Conservation (phyloP, 2,888 invertebrate genomes). For the Horisme vitalbata region DNA sequence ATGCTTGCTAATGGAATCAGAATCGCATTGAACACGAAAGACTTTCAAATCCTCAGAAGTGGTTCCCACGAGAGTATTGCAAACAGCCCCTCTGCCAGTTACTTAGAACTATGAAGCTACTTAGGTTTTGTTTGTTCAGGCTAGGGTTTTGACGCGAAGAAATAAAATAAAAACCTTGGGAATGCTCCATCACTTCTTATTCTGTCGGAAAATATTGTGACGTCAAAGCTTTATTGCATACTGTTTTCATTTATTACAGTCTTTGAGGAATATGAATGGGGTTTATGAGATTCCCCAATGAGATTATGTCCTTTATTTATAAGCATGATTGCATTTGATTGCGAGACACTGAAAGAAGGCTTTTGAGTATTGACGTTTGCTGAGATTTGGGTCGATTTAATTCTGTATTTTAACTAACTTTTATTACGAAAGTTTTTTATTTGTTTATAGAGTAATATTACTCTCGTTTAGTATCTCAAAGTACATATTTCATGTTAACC, state of each 20-base stretch:
- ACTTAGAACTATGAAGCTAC: conserved; percentile 7
- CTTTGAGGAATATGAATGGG: neutral
- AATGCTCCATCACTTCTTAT: no score
- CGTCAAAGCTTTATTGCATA: conserved; percentile 1
- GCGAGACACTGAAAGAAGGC: no score
- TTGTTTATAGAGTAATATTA: no score
- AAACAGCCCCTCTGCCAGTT: conserved; percentile 44
- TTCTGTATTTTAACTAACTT: no score
- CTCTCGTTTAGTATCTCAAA: no score
- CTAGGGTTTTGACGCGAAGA: conserved; percentile 9
- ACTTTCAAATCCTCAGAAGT: conserved; percentile 46
- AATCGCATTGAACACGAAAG: conserved; percentile 26
- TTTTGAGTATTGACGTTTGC: no score
- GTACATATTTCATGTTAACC: no score
- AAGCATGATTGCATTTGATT: no score
- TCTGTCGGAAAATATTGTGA: neutral
- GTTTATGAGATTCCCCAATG: neutral
- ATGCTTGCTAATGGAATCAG: neutral
- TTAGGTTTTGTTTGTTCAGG: conserved; percentile 15
- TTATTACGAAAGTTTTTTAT: no score
- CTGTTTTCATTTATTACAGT: conserved; percentile 7
- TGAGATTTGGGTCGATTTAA: no score
- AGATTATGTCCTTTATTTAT: neutral
- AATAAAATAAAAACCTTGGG: no score
- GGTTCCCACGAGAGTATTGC: conserved; percentile 49